phyloP scores from a whole-genome alignment of 1,140 invertebrate species.

The Acyrthosiphon pisum region DNA sequence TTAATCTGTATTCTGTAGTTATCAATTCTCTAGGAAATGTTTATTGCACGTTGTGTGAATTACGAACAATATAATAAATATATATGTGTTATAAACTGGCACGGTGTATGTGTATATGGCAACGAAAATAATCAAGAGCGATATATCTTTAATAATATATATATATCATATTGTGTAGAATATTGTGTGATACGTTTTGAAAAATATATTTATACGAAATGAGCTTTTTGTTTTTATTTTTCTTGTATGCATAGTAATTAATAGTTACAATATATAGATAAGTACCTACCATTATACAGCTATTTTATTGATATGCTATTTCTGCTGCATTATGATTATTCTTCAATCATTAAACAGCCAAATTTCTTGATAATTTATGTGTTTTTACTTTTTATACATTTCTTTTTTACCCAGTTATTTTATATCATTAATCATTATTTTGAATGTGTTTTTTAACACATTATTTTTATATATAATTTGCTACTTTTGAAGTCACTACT shows the following conservation, averaged over 20 bases:
- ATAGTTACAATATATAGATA: no score
- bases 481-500: no score
- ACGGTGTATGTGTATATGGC: background rate
- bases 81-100: background rate
- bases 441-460: no score
- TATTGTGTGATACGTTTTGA: background rate
- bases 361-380: background rate
- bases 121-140: conserved; percentile 15
- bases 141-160: background rate
- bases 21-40: conserved; percentile 35
- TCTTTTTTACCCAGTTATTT: no score
- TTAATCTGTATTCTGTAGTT: conserved; percentile 32
- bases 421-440: no score
- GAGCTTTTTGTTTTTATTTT: background rate
- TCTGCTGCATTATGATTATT: background rate
- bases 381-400: background rate
- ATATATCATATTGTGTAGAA: background rate
- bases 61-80: conserved; percentile 6
- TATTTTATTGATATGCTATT: background rate
- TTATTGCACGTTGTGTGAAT: conserved; percentile 13
- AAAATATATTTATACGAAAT: background rate
- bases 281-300: no score
- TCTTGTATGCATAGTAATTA: no score
- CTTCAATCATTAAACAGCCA: background rate
- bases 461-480: no score